Base-by-base conservation (phyloP, 35 echinoderm and acorn worm species). In the Heliocidaris tuberculata region DNA sequence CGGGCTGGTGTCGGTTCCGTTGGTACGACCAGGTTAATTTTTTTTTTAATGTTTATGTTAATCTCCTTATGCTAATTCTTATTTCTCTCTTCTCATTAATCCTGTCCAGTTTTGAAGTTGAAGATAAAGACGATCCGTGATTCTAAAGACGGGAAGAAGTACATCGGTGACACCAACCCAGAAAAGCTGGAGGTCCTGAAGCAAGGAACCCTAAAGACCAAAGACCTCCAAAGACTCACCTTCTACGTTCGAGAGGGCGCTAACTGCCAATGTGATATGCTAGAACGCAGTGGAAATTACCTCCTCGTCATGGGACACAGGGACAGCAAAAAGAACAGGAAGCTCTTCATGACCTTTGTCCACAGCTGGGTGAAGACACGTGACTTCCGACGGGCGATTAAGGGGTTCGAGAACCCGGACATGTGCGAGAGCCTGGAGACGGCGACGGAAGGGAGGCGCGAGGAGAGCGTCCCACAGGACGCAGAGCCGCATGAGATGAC, bases 181-280 rank as follows among this genome's bases (percentile, higher is more conserved):
- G 93, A 91, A 12, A 96, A 96, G 61, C 48, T 95, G 6, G 86
- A 60, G 0, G 90, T 98, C 35, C 95, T 95, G 93, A 98, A 98
- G 86, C 94, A 95, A 19, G 97, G 97, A 21, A 96, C 96, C 49
- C 86, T 98, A 7, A 92, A 95, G 94, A 70, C 86, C 47, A 98
- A 98, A 85, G 97, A 98, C 65, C 56, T 98, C 19, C 94, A 94
- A 60, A 95, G 95, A 85, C 94, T 98, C 13, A 95, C 50, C 27
- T 98, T 98, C 88, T 95, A 94, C 50, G 96, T 96, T 5, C 97
- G 97, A 49, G 97, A 98, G 95, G 97, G 97, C 48, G 96, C 97
- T 17, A 98, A 96, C 95, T 98, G 97, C 86, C 92, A 96, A 11
- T 98, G 97, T 89, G 96, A 95, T 47, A 98, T 98, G 96, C 96